Percentiles rank a stretch among this genome's conserved stretches.
Evolutionary conservation across 2,113 vertebrate species (phyloP).

Genomic region (Dermatemys mawii): DNA sequence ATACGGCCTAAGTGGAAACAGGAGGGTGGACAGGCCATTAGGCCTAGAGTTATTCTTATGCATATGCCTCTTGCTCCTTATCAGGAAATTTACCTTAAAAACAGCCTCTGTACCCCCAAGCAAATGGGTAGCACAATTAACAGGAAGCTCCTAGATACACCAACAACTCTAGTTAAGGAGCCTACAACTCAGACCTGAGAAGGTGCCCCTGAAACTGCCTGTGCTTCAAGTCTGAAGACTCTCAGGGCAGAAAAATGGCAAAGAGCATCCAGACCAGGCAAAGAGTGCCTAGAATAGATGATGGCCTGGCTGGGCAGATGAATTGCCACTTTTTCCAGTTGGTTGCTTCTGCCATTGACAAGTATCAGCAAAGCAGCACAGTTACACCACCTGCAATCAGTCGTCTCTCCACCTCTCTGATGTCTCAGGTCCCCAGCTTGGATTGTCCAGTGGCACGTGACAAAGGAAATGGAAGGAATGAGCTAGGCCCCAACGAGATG

Average conservation of each 20-base stretch:
- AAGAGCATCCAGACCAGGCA: background rate
- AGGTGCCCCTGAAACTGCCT: background rate
- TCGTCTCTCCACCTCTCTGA: background rate
- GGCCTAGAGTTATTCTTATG: background rate
- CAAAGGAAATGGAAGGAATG: slow-evolving; percentile 12
- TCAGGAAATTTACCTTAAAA: background rate
- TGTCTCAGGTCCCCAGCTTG: background rate
- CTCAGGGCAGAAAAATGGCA: background rate
- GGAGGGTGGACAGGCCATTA: background rate
- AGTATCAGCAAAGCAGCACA: background rate
- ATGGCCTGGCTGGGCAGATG: background rate
- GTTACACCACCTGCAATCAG: background rate
- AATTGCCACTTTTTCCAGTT: background rate
- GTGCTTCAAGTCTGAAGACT: background rate
- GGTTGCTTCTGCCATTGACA: background rate
- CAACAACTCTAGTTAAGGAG: background rate
- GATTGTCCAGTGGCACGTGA: background rate
- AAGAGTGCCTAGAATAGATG: background rate
- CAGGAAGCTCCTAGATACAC: background rate
- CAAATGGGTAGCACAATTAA: background rate
- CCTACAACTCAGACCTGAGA: background rate
- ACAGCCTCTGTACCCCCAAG: background rate
- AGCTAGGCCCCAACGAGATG: background rate
- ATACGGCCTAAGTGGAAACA: background rate
- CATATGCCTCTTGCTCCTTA: background rate